Base-by-base conservation (phyloP, 2,888 invertebrate species). In the Stenchaetothrips biformis region DNA sequence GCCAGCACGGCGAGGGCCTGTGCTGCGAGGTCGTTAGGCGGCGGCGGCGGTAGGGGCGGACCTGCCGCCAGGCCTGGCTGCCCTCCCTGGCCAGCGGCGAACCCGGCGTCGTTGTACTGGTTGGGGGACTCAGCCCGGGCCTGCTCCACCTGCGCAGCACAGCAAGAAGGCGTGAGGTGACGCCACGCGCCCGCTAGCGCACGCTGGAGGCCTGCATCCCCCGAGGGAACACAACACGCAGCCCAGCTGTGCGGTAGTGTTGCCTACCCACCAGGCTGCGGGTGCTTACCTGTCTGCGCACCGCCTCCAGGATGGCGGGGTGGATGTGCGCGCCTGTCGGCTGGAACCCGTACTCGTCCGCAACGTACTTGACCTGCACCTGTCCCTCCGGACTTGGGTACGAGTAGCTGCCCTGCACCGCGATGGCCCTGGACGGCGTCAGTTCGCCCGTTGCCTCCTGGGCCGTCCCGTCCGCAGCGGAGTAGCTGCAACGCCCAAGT, bases 141-240 rank as follows among this genome's bases (percentile, higher is more conserved):
- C 67, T 74, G 21, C 67, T 74, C 67, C 67, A 74, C 67, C 67
- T 74, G 67, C n/a, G n/a, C n/a, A n/a, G n/a, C n/a, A n/a, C 25
- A 53, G 18, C 53, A 53, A 13, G 18, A 13, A 18, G 16, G 53
- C 53, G 7, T n/a, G 67, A 25, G 67, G 9, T 21, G 25, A 7
- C 0, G 59, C 13, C 53, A 53, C 0, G 53, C 53, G 53, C 53
- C 53, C 13, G 53, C 53, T 11, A 16, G 11, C 53, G 53, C 2
- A 16, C 53, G 53, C 2, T n/a, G n/a, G n/a, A n/a, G 37, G 37
- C 2, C 37, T 37, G 37, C 37, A n/a, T n/a, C n/a, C n/a, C n/a
- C n/a, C n/a, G n/a, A 37, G 37, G 37, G 37, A 2, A 37, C 2
- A 4, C 37, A 37, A 37, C 37, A 37, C 37, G 37, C 2, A 37